Evolutionary conservation across 2,888 invertebrate species (phyloP).

Genomic region (Petrolisthes cinctipes): DNA sequence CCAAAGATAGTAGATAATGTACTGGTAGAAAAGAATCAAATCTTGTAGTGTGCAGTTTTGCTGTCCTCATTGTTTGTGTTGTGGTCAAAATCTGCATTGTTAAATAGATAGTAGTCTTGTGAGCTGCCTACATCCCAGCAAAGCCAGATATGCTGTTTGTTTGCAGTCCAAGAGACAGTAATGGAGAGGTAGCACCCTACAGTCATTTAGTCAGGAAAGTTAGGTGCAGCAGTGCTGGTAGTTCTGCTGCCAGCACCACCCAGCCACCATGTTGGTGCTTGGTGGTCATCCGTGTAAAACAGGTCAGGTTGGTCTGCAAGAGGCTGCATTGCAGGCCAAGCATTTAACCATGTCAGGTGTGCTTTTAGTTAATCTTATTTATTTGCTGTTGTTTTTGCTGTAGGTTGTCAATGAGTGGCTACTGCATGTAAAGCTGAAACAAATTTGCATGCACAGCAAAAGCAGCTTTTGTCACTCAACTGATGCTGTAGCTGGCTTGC

Average conservation of each 20-base stretch:
- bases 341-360: slow-evolving; percentile 48
- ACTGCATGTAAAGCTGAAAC: slow-evolving; percentile 43
- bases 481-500: slow-evolving; percentile 48
- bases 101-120: slow-evolving; percentile 60
- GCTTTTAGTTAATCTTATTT: slow-evolving; percentile 31
- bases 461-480: slow-evolving; percentile 44
- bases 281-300: slow-evolving; percentile 2
- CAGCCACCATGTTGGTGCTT: slow-evolving; percentile 1
- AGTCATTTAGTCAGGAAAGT: slow-evolving; percentile 33
- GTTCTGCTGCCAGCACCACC: slow-evolving; percentile 17
- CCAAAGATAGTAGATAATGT: slow-evolving; percentile 63
- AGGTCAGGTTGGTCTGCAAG: slow-evolving; percentile 18
- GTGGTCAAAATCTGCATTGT: slow-evolving; percentile 64
- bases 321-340: slow-evolving; percentile 27
- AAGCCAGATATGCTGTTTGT: slow-evolving; percentile 51
- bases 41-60: slow-evolving; percentile 63
- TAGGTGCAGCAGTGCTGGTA: slow-evolving; percentile 24
- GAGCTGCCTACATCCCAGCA: slow-evolving; percentile 56
- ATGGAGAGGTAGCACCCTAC: slow-evolving; percentile 46
- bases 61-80: slow-evolving; percentile 63
- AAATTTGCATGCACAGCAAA: slow-evolving; percentile 50
- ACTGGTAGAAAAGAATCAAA: slow-evolving; percentile 63
- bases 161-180: slow-evolving; percentile 53
- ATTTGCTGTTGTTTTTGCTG: slow-evolving; percentile 45
- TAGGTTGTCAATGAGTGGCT: slow-evolving; percentile 52